Conservation (phyloP, 2,113 vertebrate genomes). For the Tylochromis polylepis region DNA sequence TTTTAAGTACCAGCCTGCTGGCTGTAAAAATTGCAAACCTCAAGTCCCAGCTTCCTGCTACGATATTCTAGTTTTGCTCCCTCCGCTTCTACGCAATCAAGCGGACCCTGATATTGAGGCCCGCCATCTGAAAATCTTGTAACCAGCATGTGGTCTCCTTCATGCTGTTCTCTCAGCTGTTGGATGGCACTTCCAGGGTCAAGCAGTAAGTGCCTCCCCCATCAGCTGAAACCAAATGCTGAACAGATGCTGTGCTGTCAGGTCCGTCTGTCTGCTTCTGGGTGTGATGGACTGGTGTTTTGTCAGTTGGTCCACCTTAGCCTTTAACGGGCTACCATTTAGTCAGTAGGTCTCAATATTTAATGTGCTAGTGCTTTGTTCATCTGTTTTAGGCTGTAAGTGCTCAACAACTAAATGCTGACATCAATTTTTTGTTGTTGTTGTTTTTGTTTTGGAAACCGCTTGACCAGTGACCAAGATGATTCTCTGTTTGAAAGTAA, state of each 20-base stretch:
- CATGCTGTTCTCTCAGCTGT: constrained; percentile 34
- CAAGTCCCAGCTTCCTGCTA: background rate
- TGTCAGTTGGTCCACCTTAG: background rate
- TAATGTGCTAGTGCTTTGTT: constrained; percentile 13
- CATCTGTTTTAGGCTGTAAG: constrained; percentile 8
- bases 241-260: constrained; percentile 56
- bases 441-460: background rate
- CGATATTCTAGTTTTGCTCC: background rate
- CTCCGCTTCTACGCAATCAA: background rate
- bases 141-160: constrained; percentile 1
- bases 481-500: background rate
- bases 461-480: background rate
- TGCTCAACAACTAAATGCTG: background rate
- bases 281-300: constrained; percentile 31
- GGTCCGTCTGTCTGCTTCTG: constrained; percentile 30
- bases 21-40: background rate
- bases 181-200: constrained; percentile 14
- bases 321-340: constrained; percentile 29
- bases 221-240: constrained; percentile 2
- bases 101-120: background rate
- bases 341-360: constrained; percentile 31
- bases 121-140: background rate
- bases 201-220: background rate
- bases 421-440: background rate
- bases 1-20: background rate